Evolutionary conservation across 2,888 invertebrate genomes (phyloP), one percentile per base, ranked within the genome.

Genomic region (Uloborus plumipes): DNA sequence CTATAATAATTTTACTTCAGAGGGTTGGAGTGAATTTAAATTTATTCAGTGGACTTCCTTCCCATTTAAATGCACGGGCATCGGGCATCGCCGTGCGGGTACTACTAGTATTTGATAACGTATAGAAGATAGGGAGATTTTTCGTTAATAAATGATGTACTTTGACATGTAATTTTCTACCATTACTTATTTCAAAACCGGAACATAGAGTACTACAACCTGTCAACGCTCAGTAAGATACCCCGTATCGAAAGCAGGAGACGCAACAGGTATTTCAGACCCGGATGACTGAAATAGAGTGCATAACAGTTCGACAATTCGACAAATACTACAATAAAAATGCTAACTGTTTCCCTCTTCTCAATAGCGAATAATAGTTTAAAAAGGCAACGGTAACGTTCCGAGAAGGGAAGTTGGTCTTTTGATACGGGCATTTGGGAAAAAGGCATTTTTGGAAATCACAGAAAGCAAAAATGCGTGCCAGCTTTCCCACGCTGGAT

Each of bases 361-460:
- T 47, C 20, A 26, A 26, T 39, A 11, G 39, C 39, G 39, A 39
- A 39, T 39, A 39, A 39, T 39, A 9, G 39, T 7, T 7, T 9
- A 39, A 39, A 20, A 22, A 20, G 16, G 26, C 58, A 58, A 58
- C 58, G 47, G 70, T 58, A 70, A 55, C 70, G 70, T 59, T 58
- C 50, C 15, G n/a, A 53, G 39, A 74, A 49, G 65, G 74, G 74
- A 74, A 74, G 65, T 65, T 55, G 65, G 55, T 47, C 74, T 74
- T 72, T 74, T 74, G 39, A 74, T 55, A 58, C 50, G n/a, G n/a
- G 65, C 20, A 65, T 74, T 74, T 74, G 74, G 64, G 65, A 74
- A 74, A 74, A 47, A 20, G 74, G 58, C 53, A 74, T 74, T 65
- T 74, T 55, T 74, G 58, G 49, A 65, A 74, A 74, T 74, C 74